Evolutionary conservation across 2,113 vertebrate species (phyloP).

Genomic region (Pipra filicauda): DNA sequence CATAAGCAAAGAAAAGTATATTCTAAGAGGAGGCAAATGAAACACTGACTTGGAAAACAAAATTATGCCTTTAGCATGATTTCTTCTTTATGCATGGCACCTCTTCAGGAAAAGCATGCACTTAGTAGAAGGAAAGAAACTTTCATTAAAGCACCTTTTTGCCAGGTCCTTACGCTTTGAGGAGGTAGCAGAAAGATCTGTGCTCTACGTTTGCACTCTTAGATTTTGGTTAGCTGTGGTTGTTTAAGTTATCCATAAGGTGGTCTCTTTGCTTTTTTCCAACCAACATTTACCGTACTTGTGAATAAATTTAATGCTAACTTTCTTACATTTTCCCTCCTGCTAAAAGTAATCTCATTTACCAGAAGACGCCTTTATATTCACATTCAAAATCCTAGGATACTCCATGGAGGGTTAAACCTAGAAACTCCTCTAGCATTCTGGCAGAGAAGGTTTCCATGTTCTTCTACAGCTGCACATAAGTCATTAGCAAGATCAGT

Average conservation of each 20-base stretch:
- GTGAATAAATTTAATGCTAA: not conserved
- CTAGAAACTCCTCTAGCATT: constrained; percentile 22
- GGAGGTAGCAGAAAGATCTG: not conserved
- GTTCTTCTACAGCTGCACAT: constrained; percentile 37
- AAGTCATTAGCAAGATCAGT: not conserved
- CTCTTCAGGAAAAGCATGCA: constrained; percentile 28
- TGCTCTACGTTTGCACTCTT: not conserved
- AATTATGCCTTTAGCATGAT: not conserved
- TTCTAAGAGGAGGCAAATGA: constrained; percentile 40
- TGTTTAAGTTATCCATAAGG: not conserved
- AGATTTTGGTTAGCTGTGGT: not conserved
- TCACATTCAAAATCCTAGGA: not conserved
- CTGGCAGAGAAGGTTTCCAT: constrained; percentile 40
- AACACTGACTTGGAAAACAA: constrained; percentile 26
- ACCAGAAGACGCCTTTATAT: not conserved
- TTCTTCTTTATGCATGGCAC: constrained; percentile 15
- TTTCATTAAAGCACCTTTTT: not conserved
- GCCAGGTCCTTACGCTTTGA: not conserved
- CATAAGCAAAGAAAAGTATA: constrained; percentile 20
- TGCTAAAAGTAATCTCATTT: constrained; percentile 9
- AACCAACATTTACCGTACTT: not conserved
- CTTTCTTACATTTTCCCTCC: not conserved
- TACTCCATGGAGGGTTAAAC: constrained; percentile 26
- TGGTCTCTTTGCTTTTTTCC: not conserved
- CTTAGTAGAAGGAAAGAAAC: not conserved